A percentile compares a stretch with the other conserved stretches of the same genome.
These are phyloP conservation scores for Serrognathus titanus DNA, from an alignment of 2,888 invertebrate genomes.

Conservation along the genomic window DNA sequence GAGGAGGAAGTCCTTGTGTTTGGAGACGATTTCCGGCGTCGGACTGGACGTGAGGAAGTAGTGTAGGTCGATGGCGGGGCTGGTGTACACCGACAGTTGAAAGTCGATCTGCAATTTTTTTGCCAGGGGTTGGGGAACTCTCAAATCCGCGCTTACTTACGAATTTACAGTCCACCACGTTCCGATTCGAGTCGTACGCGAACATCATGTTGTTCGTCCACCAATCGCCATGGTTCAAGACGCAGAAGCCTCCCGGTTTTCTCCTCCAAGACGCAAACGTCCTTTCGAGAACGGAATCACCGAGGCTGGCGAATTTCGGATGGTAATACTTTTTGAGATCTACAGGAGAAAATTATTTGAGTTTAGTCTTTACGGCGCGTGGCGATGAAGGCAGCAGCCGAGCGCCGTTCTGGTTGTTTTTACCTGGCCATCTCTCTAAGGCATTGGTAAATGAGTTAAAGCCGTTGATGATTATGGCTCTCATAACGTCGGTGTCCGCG, in stretches of 20 bases:
- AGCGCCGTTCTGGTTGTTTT: no score
- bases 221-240: slow-evolving; percentile 54
- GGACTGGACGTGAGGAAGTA: slow-evolving; percentile 47
- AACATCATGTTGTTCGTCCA: slow-evolving; percentile 56
- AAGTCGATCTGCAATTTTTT: slow-evolving; percentile 47
- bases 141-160: slow-evolving; percentile 35
- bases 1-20: slow-evolving; percentile 32
- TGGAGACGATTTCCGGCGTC: slow-evolving; percentile 28
- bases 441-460: slow-evolving; percentile 40
- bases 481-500: slow-evolving; percentile 30
- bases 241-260: slow-evolving; percentile 43
- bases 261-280: slow-evolving; percentile 30
- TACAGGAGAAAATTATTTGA: slow-evolving; percentile 1
- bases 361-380: no score
- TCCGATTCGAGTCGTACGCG: slow-evolving; percentile 44
- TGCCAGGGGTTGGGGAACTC: no score
- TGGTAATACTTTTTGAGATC: slow-evolving; percentile 44
- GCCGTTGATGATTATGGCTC: slow-evolving; percentile 30
- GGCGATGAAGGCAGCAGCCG: no score
- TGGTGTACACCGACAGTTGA: slow-evolving; percentile 43
- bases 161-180: slow-evolving; percentile 45
- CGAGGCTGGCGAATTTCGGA: slow-evolving; percentile 44
- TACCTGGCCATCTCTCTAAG: slow-evolving; percentile 47
- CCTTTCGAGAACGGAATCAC: slow-evolving; percentile 30
- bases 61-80: slow-evolving; percentile 46